Base-by-base conservation (phyloP, 1,140 invertebrate genomes). In the Drosophila pachea region DNA sequence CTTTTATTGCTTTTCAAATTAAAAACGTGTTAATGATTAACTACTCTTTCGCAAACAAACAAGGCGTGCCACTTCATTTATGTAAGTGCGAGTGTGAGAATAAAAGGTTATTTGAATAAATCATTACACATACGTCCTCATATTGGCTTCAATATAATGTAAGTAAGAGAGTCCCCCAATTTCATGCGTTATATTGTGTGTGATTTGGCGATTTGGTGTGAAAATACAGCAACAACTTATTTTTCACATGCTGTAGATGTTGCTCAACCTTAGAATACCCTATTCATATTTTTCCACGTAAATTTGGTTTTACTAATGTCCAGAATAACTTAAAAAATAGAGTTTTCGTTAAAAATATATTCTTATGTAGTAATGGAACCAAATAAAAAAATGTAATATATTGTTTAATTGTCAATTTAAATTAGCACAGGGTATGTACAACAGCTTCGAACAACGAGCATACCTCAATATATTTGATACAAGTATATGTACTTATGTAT, bases 1-100 rank as follows among this genome's bases (percentile, higher is more conserved):
- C 32, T 36, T 63, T 49, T 64, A 62, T 72, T 68, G 65, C 58
- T 50, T 62, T 47, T 62, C 56, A 45, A 60, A 69, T 69, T 69
- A 60, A 45, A 60, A 55, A 69, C 29, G 66, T 73, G 70, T 54
- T 73, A 73, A 69, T 64, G 70, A 60, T 58, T 45, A 60, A 64
- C 59, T 73, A 60, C 49, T 64, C 65, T 67, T 67, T 48, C 54
- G 29, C 11, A 50, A 65, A 54, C 49, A 59, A 49, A 32, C 54
- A 54, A 5, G 16, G 59, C 63, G 50, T 47, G 49, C 31, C 49
- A 59, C 38, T 66, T 55, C 40, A 65, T 47, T 70, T 66, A 60
- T 47, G 42, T 53, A 47, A 54, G 55, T 70, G 22, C 33, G 53
- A 52, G 49, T 50, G 35, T 68, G 49, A 54, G 47, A 56, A 54